Evolutionary conservation across 2,797 vertebrate species (phyloP).

Genomic region (Xiphorhynchus erythropygius): DNA sequence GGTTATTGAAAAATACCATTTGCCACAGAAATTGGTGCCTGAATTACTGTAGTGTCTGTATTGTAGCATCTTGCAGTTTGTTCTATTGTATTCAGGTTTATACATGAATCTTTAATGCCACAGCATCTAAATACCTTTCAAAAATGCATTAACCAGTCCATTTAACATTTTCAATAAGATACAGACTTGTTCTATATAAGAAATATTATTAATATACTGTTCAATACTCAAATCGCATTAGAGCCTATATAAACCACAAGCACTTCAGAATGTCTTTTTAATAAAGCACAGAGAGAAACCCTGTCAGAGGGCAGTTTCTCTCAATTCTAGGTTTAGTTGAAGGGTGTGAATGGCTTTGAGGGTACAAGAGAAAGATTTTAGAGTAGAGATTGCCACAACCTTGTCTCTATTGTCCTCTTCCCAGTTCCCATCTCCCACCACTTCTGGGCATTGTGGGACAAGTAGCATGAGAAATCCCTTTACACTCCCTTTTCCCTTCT

Average conservation of each 20-base stretch:
- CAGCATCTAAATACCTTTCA: background rate
- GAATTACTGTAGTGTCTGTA: background rate
- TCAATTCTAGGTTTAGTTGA: background rate
- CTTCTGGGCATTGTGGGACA: background rate
- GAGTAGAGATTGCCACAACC: background rate
- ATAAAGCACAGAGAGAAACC: background rate
- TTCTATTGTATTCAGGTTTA: background rate
- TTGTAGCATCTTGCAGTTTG: background rate
- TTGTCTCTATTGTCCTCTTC: background rate
- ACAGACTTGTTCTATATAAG: background rate
- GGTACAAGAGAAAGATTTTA: background rate
- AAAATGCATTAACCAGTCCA: constrained; percentile 5
- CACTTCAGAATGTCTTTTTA: background rate
- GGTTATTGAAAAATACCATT: background rate
- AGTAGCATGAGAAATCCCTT: background rate
- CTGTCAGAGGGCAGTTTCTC: background rate
- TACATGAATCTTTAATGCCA: background rate
- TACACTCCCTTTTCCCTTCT: background rate
- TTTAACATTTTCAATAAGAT: background rate
- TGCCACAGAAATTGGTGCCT: background rate
- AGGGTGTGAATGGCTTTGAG: background rate
- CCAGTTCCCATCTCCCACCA: fast-evolving
- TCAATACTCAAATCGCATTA: background rate
- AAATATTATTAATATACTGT: background rate
- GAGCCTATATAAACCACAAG: background rate